phyloP scores from a whole-genome alignment of 2,888 invertebrate genomes.

The Dynastes hyllus region DNA sequence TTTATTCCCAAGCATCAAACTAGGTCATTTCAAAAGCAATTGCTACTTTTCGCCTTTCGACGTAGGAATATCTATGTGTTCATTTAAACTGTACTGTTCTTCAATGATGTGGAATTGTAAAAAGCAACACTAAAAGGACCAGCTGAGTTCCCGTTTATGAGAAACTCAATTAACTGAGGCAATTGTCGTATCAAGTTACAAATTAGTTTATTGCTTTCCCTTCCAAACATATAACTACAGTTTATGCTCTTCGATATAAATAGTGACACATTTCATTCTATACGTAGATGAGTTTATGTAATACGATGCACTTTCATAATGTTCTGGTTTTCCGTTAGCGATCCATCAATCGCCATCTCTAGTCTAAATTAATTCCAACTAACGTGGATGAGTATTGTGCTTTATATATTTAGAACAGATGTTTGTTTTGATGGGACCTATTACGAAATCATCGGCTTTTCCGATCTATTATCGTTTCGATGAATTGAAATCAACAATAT shows the following conservation, averaged over 20 bases:
- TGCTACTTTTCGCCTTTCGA: no score
- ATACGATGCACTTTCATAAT: slow-evolving; percentile 29
- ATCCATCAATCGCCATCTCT: neutral
- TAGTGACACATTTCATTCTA: slow-evolving; percentile 38
- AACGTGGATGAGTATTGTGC: slow-evolving; percentile 12
- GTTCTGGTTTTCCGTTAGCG: slow-evolving; percentile 1
- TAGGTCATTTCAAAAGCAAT: no score
- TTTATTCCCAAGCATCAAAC: no score
- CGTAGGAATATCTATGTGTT: no score
- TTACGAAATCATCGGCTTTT: neutral
- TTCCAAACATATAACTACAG: neutral
- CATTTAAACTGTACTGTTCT: no score
- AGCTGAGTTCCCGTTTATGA: slow-evolving; percentile 26
- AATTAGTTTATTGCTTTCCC: slow-evolving; percentile 39
- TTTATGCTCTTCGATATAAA: slow-evolving; percentile 5
- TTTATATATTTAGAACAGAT: slow-evolving; percentile 17
- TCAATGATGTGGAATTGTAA: neutral
- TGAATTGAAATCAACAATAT: neutral
- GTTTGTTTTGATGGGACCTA: neutral
- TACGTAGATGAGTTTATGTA: slow-evolving; percentile 25
- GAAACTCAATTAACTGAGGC: slow-evolving; percentile 16
- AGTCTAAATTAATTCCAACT: slow-evolving; percentile 20
- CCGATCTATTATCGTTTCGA: neutral
- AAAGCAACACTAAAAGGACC: neutral
- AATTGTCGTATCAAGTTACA: slow-evolving; percentile 29